Evolutionary conservation across 92 coral and sea anemone species (phyloP).

Genomic region (Parazoanthus swiftii): DNA sequence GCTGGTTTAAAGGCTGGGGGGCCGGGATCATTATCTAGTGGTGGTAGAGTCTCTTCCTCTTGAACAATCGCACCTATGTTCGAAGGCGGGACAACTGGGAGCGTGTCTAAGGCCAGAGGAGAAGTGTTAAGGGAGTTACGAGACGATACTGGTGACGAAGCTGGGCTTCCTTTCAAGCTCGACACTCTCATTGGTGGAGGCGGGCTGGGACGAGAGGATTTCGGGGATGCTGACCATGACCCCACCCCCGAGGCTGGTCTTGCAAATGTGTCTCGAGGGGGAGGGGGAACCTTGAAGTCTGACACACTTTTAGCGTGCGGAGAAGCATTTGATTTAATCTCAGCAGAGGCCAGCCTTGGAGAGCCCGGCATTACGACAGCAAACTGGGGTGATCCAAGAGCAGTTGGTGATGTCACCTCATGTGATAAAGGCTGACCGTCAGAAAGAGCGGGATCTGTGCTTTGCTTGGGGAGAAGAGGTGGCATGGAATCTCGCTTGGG

Average conservation of each 20-base stretch:
- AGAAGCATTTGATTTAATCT: constrained; percentile 34
- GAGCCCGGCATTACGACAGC: constrained; percentile 56
- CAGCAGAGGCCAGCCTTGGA: constrained; percentile 51
- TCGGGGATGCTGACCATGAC: neutral
- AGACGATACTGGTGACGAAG: constrained; percentile 1
- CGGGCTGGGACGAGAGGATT: constrained; percentile 17
- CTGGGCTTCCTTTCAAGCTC: constrained; percentile 24
- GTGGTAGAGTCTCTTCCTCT: neutral
- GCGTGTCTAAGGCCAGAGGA: neutral
- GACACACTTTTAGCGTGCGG: neutral
- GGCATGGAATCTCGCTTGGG: constrained; percentile 7
- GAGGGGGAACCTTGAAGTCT: neutral
- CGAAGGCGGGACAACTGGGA: constrained; percentile 7
- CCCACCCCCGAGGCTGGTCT: neutral
- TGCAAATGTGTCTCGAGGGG: neutral
- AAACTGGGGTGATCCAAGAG: constrained; percentile 38
- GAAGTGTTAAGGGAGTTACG: constrained; percentile 18
- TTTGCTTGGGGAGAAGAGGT: neutral
- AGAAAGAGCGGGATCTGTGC: neutral
- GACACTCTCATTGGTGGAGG: constrained; percentile 35
- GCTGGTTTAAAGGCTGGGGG: constrained; percentile 50
- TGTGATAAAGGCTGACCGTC: neutral
- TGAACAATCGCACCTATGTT: constrained; percentile 12
- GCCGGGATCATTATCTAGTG: constrained; percentile 25
- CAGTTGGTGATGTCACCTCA: constrained; percentile 13